Evolutionary conservation across 2,113 vertebrate genomes (phyloP), one percentile per base, ranked within the genome.

Genomic region (Oxyura jamaicensis): DNA sequence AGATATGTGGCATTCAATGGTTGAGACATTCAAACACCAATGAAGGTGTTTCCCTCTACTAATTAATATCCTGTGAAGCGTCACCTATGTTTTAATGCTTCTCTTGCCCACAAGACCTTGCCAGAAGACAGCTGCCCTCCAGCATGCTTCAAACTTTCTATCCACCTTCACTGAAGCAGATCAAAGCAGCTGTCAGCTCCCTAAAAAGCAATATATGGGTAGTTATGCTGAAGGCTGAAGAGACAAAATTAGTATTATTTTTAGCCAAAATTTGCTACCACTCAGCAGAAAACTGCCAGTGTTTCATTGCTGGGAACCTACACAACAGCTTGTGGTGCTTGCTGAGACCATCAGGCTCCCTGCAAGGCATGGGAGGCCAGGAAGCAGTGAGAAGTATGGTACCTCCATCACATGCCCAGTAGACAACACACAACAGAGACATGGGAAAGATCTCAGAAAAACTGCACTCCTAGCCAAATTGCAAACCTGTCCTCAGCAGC

Each of bases 91-190:
- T 94, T 93, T 88, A 93, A 83, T 83, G 60, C 68, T 90, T 88
- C 39, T 25, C 48, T 75, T 71, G 72, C 68, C 72, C 83, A 83
- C 72, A 95, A 84, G 68, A 68, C 46, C 69, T 86, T 78, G 83
- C 90, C 83, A 95, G 85, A 91, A 94, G 86, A 76, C 29, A 89
- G 23, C 56, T 95, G 93, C 91, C 90, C 96, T 88, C 55, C 83
- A 94, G 79, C 85, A 52, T 77, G 52, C 60, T 80, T 76, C 87
- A 90, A 11, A 36, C 72, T 78, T 95, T 74, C 90, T 90, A 67
- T 67, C 52, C 65, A 75, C 76, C 56, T 91, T 90, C 80, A 36
- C 35, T 65, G 56, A 68, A 81, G 53, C 65, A 94, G 80, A 86
- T 60, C 68, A 90, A 88, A 88, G 91, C 65, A 81, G 26, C 56